Evolutionary conservation across 1,140 invertebrate species (phyloP).

Genomic region (Drosophila pallidifrons): DNA sequence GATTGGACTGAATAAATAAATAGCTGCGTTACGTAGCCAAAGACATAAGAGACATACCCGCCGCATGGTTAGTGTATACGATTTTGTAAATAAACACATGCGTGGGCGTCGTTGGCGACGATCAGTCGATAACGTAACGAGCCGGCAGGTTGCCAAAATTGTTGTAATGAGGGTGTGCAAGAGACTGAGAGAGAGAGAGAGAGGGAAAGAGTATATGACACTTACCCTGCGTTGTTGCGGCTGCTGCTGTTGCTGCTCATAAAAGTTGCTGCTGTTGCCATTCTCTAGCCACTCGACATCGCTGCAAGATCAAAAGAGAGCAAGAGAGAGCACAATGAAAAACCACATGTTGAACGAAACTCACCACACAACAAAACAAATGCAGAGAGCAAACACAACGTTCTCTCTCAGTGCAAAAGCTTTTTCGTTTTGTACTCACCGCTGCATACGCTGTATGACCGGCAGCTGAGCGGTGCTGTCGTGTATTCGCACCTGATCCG

Average conservation of each 20-base stretch:
- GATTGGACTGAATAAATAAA: too few relatives aligned
- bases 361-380: constrained; percentile 76
- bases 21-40: neutral
- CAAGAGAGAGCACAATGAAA: constrained; percentile 23
- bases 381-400: constrained; percentile 4
- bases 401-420: neutral
- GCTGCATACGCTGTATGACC: constrained; percentile 87
- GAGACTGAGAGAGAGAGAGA: neutral
- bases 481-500: constrained; percentile 91
- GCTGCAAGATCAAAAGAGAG: constrained; percentile 60
- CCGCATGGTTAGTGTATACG: constrained; percentile 13
- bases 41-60: neutral
- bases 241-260: constrained; percentile 65
- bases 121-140: constrained; percentile 68
- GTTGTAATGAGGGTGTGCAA: constrained; percentile 61
- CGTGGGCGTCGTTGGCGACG: constrained; percentile 59
- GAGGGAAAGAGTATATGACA: constrained; percentile 26
- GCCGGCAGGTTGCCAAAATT: constrained; percentile 74
- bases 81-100: constrained; percentile 67
- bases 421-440: constrained; percentile 53
- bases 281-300: constrained; percentile 76
- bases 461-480: constrained; percentile 90
- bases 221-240: constrained; percentile 69
- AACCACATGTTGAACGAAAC: constrained; percentile 75
- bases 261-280: constrained; percentile 68